Conservation (phyloP, 2,888 invertebrate genomes). For the Loripinus fragilis region DNA sequence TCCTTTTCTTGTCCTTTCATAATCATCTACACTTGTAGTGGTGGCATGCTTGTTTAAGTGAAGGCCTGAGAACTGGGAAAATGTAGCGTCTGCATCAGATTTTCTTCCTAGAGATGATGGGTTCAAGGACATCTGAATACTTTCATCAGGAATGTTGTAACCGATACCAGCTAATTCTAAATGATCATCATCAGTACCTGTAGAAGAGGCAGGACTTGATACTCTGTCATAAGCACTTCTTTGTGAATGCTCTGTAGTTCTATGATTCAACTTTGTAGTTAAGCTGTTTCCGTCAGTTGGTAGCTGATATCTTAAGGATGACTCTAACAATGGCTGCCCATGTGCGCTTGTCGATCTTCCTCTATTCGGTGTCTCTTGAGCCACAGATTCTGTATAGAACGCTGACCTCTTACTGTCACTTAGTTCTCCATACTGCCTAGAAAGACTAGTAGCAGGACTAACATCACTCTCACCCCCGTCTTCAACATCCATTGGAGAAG, state of each 20-base stretch:
- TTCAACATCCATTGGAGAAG: conserved; percentile 36
- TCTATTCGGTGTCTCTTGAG: neutral
- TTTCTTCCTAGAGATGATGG: conserved; percentile 8
- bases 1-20: too few relatives aligned
- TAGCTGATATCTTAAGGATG: neutral
- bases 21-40: too few relatives aligned
- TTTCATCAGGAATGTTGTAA: conserved; percentile 34
- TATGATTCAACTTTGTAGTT: too few relatives aligned
- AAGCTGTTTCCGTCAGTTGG: too few relatives aligned
- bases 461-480: neutral
- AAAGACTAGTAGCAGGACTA: neutral
- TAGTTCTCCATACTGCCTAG: neutral
- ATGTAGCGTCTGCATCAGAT: conserved; percentile 45
- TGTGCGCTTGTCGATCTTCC: neutral
- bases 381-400: neutral
- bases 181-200: neutral
- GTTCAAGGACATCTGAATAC: conserved; percentile 31
- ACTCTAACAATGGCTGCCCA: neutral
- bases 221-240: too few relatives aligned
- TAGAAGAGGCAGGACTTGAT: too few relatives aligned
- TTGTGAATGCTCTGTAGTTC: too few relatives aligned
- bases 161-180: conserved; percentile 26
- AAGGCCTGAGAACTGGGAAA: conserved; percentile 42
- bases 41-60: too few relatives aligned
- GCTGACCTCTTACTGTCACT: neutral